These are phyloP conservation scores for Eulemur mongoz DNA, from an alignment of 2,797 vertebrate species.

Conservation along the genomic window DNA sequence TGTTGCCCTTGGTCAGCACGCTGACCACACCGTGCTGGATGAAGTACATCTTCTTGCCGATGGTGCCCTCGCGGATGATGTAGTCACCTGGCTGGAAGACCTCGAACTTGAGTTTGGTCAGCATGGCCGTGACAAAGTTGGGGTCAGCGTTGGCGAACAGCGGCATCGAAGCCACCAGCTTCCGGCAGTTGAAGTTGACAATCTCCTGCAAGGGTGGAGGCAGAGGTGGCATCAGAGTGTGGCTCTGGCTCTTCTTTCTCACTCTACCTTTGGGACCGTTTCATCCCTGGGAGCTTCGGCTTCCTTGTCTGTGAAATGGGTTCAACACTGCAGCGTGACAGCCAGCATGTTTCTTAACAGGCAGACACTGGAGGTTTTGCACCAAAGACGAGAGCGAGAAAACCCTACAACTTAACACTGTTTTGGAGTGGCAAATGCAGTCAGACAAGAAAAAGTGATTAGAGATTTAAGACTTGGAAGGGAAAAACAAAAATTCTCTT, in stretches of 20 bases:
- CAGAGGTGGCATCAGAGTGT: neutral
- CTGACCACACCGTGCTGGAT: constrained; percentile 98
- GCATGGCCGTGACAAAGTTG: constrained; percentile 98
- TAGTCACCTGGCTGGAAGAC: constrained; percentile 98
- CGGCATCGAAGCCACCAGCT: constrained; percentile 98
- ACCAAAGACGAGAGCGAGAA: neutral
- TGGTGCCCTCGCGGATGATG: constrained; percentile 97
- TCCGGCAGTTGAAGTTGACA: constrained; percentile 98
- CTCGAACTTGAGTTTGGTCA: constrained; percentile 95
- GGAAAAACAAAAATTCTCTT: neutral
- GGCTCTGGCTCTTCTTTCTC: neutral
- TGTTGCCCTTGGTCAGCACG: constrained; percentile 96
- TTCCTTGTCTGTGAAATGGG: neutral
- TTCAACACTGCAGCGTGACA: neutral
- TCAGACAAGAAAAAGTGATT: neutral
- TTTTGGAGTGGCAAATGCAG: neutral
- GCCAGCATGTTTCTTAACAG: neutral
- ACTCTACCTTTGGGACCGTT: neutral
- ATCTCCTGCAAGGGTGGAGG: constrained; percentile 90
- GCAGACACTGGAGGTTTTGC: neutral
- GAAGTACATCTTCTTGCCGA: constrained; percentile 99
- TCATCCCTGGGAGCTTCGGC: neutral
- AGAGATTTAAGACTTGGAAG: neutral
- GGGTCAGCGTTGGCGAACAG: constrained; percentile 98
- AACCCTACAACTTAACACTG: neutral